phyloP scores from a whole-genome alignment of 2,888 invertebrate genomes.

The Apamea sordens region DNA sequence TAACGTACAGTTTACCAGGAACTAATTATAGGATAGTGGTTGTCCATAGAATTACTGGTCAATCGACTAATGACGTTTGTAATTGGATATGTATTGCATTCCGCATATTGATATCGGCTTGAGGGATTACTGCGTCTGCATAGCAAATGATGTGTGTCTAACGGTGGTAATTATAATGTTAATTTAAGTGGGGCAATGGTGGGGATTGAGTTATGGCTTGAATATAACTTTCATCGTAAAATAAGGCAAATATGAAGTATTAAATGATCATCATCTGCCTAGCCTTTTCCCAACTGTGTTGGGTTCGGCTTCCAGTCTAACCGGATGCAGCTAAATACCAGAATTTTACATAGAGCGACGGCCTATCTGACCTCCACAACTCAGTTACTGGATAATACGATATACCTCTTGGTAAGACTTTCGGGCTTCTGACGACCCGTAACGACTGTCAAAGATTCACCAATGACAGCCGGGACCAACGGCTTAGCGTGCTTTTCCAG shows the following conservation, averaged over 20 bases:
- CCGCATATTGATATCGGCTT: slow-evolving; percentile 58
- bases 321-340: too few species aligned
- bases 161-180: slow-evolving; percentile 42
- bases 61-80: slow-evolving; percentile 60
- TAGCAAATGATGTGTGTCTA: slow-evolving; percentile 43
- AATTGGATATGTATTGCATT: slow-evolving; percentile 65
- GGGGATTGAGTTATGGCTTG: slow-evolving; percentile 3
- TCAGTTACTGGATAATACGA: too few species aligned
- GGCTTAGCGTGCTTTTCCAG: too few species aligned
- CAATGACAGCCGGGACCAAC: too few species aligned
- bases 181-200: slow-evolving; percentile 30
- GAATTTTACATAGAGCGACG: too few species aligned
- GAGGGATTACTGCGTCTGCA: slow-evolving; percentile 53
- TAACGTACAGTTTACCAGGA: slow-evolving; percentile 36
- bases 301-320: too few species aligned
- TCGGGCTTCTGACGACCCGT: too few species aligned
- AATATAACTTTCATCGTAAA: background rate
- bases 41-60: slow-evolving; percentile 48
- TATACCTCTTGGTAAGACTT: too few species aligned
- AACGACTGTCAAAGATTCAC: too few species aligned
- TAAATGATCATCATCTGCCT: too few species aligned
- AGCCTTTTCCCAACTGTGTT: too few species aligned
- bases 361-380: too few species aligned
- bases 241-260: background rate
- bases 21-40: slow-evolving; percentile 54